Evolutionary conservation across 2,797 vertebrate genomes (phyloP).

Genomic region (Tapirus indicus): DNA sequence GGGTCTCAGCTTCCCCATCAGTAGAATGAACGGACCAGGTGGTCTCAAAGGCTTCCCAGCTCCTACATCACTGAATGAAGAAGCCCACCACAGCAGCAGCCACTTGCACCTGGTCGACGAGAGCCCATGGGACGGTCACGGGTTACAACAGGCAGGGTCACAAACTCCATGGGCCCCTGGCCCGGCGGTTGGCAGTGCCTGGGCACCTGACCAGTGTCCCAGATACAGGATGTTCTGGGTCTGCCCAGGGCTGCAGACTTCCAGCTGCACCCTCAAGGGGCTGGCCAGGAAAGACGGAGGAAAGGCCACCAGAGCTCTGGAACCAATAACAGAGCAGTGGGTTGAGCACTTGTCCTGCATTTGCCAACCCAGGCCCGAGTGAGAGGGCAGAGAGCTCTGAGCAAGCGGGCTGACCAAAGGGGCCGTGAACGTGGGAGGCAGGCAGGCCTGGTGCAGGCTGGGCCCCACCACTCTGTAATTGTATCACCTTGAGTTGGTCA

Average conservation of each 20-base stretch:
- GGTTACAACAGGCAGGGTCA: neutral
- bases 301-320: neutral
- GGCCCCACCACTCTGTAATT: too few relatives aligned
- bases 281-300: neutral
- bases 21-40: neutral
- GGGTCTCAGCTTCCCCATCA: neutral
- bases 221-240: neutral
- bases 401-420: neutral
- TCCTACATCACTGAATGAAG: neutral
- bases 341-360: neutral
- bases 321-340: neutral
- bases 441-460: neutral
- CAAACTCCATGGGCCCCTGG: neutral
- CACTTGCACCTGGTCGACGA: neutral
- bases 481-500: neutral
- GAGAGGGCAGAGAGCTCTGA: neutral
- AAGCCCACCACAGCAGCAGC: too few relatives aligned
- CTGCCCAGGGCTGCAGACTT: neutral
- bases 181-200: neutral
- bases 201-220: fast-evolving
- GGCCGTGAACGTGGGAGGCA: neutral
- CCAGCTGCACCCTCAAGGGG: neutral
- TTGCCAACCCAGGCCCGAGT: neutral
- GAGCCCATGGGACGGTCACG: neutral
- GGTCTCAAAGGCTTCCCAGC: neutral